These are phyloP conservation scores for Meda fulgida DNA, from an alignment of 2,797 vertebrate species.

Conservation along the genomic window DNA sequence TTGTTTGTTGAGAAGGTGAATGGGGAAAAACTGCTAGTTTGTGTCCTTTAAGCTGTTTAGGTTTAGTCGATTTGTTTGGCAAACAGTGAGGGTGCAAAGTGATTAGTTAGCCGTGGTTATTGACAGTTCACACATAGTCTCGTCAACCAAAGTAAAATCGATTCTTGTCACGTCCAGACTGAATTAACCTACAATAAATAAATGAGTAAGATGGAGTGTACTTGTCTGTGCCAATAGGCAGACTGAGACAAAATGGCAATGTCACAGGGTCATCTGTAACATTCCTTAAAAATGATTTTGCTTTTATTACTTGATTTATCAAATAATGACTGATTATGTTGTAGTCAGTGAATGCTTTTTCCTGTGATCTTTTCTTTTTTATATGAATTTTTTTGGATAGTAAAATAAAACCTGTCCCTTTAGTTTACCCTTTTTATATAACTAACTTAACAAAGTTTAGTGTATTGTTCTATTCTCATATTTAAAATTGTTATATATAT, in stretches of 20 bases:
- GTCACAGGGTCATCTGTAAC: not conserved
- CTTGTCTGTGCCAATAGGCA: not conserved
- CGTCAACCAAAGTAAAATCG: constrained; percentile 14
- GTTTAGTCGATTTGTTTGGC: constrained; percentile 22
- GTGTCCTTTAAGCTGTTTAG: not conserved
- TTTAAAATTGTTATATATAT: not conserved
- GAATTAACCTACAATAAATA: constrained; percentile 16
- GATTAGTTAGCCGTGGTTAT: constrained; percentile 16
- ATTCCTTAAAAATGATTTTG: not conserved
- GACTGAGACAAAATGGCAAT: constrained; percentile 2
- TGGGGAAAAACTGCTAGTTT: not conserved
- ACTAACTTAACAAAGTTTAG: too few relatives aligned
- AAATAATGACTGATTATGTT: not conserved
- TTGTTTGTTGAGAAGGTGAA: constrained; percentile 10
- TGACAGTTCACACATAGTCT: not conserved
- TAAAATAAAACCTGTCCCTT: too few relatives aligned
- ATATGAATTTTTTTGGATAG: not conserved
- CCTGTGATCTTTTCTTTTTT: not conserved
- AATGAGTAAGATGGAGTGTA: not conserved
- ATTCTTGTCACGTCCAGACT: constrained; percentile 28
- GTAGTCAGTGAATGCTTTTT: not conserved
- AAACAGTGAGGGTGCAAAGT: not conserved
- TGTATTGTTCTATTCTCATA: not conserved
- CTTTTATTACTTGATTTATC: not conserved
- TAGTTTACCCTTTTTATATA: too few relatives aligned